Evolutionary conservation across 2,888 invertebrate genomes (phyloP).

Genomic region (Sphaerophoria rueppellii): DNA sequence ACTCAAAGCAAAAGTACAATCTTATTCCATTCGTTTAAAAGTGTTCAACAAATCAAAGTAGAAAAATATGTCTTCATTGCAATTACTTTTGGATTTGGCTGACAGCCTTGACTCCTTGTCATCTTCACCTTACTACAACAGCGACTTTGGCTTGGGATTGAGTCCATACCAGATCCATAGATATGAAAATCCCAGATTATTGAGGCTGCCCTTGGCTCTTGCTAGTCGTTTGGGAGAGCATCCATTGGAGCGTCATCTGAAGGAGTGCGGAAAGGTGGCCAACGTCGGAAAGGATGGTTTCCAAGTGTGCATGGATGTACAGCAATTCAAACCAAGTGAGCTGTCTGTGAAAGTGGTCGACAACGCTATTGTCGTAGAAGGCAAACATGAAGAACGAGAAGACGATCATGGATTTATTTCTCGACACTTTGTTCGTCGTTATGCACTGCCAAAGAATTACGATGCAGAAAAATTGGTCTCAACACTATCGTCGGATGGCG

Average conservation of each 20-base stretch:
- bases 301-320: too few species aligned
- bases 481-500: not conserved
- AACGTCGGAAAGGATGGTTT: not conserved
- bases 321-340: not conserved
- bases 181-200: not conserved
- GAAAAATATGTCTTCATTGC: not conserved
- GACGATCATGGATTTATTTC: not conserved
- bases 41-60: not conserved
- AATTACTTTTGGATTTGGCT: not conserved
- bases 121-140: not conserved
- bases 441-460: not conserved
- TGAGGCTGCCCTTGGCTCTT: not conserved
- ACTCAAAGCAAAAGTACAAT: too few species aligned
- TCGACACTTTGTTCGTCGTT: not conserved
- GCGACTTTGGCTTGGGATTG: not conserved
- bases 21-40: too few species aligned
- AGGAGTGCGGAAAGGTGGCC: too few species aligned
- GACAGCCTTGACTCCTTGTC: not conserved
- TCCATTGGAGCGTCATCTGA: too few species aligned
- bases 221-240: not conserved
- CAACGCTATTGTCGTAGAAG: not conserved
- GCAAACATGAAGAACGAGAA: slow-evolving; percentile 8
- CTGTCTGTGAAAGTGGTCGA: slow-evolving; percentile 2
- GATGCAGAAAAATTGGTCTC: not conserved
- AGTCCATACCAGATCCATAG: not conserved